Evolutionary conservation across 1,140 invertebrate genomes (phyloP), one percentile per base, ranked within the genome.

Genomic region (Drosophila ananassae): DNA sequence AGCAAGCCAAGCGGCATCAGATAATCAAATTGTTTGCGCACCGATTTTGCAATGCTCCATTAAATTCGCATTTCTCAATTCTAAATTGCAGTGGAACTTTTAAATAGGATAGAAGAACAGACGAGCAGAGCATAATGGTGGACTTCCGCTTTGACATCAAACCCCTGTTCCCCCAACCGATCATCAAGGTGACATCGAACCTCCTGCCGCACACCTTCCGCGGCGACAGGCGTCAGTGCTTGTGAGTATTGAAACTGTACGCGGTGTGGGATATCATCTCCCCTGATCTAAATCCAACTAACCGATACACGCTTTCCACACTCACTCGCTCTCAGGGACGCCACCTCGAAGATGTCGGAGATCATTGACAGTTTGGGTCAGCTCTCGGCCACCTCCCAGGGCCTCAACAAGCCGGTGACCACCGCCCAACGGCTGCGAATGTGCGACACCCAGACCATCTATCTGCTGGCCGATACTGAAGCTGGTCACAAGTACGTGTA

Each of bases 341-440:
- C 93, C 74, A 94, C 95, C 69, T 93, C 94, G 28, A 94, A 94
- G 71, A 91, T 96, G 32, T 93, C 94, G 22, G 94, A 94, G 77
- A 92, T 96, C 53, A 91, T 96, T 8, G 95, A 96, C 80, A 92
- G 93, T 8, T 93, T 96, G 91, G 96, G 96, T 1, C 93, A 95
- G 79, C 94, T 95, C 32, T 96, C 96, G 12, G 95, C 95, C 1
- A 92, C 92, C 32, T 95, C 95, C n/a, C 96, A 97, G 91, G 95
- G 95, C n/a, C 92, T 97, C 0, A 94, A 92, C 54, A 95, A 94
- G 80, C 93, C 95, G 1, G 95, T 96, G 69, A 96, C 96, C 6
- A 96, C 94, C 24, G 93, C 95, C 1, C 93, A 95, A 12, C 94
- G 94, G 72, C 85, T 96, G 7, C 93, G 94, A 46, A 94, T 95